Conservation (phyloP, 2,113 vertebrate genomes). For the Riparia riparia region DNA sequence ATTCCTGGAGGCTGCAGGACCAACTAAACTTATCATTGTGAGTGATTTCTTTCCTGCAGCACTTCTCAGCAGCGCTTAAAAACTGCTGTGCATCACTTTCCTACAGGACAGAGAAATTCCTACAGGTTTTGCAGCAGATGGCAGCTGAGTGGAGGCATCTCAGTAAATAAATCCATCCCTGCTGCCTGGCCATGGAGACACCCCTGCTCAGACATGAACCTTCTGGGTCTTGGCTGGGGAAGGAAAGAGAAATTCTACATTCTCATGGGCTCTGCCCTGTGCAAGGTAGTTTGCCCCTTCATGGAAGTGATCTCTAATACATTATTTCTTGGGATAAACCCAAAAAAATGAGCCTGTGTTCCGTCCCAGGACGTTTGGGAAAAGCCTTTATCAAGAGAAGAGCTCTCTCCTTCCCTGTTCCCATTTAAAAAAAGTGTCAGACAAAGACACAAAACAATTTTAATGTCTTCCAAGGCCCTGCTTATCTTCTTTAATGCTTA, state of each 20-base stretch:
- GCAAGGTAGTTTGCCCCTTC: background rate
- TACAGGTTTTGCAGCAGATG: constrained; percentile 59
- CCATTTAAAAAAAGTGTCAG: background rate
- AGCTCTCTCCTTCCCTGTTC: background rate
- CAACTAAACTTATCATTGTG: constrained; percentile 23
- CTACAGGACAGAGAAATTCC: constrained; percentile 35
- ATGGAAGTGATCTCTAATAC: background rate
- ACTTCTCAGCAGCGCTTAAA: constrained; percentile 15
- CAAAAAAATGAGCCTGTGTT: background rate
- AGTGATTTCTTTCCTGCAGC: constrained; percentile 47
- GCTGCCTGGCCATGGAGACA: background rate
- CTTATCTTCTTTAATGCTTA: background rate
- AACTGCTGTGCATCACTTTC: constrained; percentile 2
- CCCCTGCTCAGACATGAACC: background rate
- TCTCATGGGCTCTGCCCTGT: background rate
- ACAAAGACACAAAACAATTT: background rate
- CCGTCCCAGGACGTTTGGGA: background rate
- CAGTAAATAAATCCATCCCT: background rate
- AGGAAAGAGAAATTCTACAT: background rate
- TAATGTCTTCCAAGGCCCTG: background rate
- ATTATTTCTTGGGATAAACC: background rate
- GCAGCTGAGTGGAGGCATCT: background rate
- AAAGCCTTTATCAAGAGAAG: background rate
- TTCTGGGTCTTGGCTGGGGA: background rate
- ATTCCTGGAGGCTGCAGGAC: background rate